Base-by-base conservation (phyloP, 2,797 vertebrate genomes). In the Meriones psammophilus region DNA sequence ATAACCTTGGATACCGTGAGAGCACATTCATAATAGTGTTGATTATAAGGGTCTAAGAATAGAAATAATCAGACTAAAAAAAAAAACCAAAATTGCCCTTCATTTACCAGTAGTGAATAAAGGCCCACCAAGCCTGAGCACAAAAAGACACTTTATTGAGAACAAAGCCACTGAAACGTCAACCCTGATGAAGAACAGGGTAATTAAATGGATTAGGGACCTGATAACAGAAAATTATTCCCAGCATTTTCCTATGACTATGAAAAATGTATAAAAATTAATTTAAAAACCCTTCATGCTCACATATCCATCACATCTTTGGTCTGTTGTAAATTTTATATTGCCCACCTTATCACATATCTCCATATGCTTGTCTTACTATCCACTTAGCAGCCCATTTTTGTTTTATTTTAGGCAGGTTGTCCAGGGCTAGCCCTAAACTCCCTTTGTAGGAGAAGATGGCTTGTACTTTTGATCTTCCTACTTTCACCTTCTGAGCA, bases 31-130 rank as follows among this genome's bases (percentile, higher is more conserved):
- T 97, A 68, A 94, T 89, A 94, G 97, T 97, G 98, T 92, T 98
- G 97, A 97, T 96, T 97, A 98, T 97, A 95, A 98, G 96, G 78
- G 94, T 97, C 98, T 98, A 98, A 98, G 98, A 98, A 98, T 98
- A 98, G 98, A 96, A 97, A 95, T 94, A 96, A 98, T 96, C 89
- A 10, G 97, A 97, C 97, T 0, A 2, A 85, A 68, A 98, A 97
- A 98, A 10, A 58, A 98, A 97, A 98, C 96, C 96, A 94, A 94
- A 98, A 97, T 93, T 97, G 36, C 1, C 50, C 39, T 50, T 68
- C 62, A 50, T 68, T 85, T 85, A 20, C 81, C 62, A 33, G 39
- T 24, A 68, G 28, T 85, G 62, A 68, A 30, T 68, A 20, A 66
- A 68, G 81, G 28, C 26, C 60, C 60, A 84, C 39, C 62, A 33